These are phyloP conservation scores for Geodia barretti DNA, from an alignment of 37 sponge, comb jelly and placozoan species.

Conservation along the genomic window DNA sequence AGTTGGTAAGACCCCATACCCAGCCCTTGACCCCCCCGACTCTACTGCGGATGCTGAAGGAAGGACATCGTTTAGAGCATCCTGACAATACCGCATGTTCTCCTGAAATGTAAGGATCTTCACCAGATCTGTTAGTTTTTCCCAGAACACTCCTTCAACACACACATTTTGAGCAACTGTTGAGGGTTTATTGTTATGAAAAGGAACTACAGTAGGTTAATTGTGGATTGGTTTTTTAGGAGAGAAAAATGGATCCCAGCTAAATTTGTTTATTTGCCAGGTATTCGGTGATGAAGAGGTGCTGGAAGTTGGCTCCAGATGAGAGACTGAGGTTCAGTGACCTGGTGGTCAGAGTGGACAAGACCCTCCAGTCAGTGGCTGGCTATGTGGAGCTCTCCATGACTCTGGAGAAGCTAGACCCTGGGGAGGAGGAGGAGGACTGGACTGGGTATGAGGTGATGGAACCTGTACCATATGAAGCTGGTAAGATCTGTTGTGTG, in stretches of 20 bases:
- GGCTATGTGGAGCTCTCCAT: conserved; percentile 16
- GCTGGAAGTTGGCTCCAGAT: conserved; percentile 25
- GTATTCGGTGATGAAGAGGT: conserved; percentile 27
- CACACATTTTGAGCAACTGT: not conserved
- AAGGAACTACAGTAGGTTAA: too few species aligned
- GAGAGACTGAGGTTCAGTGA: conserved; percentile 25
- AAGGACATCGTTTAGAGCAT: conserved; percentile 22
- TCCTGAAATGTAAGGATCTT: conserved; percentile 22
- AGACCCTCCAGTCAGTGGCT: conserved; percentile 5
- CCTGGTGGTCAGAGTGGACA: not conserved
- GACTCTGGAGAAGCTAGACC: not conserved
- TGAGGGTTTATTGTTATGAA: too few species aligned
- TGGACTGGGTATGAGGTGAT: too few species aligned
- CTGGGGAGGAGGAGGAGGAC: too few species aligned
- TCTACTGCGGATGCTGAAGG: conserved; percentile 6
- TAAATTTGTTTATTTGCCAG: not conserved
- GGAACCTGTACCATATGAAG: too few species aligned
- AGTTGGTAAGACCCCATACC: conserved; percentile 23
- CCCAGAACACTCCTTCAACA: not conserved
- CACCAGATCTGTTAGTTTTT: too few species aligned
- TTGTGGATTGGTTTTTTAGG: too few species aligned
- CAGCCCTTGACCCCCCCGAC: conserved; percentile 17
- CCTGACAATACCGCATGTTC: conserved; percentile 27
- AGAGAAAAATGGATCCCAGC: too few species aligned
- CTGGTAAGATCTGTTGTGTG: too few species aligned